A percentile compares a stretch with the other conserved stretches of the same genome.
These are phyloP conservation scores for Collichthys lucidus DNA, from an alignment of 2,113 vertebrate genomes.

Conservation along the genomic window DNA sequence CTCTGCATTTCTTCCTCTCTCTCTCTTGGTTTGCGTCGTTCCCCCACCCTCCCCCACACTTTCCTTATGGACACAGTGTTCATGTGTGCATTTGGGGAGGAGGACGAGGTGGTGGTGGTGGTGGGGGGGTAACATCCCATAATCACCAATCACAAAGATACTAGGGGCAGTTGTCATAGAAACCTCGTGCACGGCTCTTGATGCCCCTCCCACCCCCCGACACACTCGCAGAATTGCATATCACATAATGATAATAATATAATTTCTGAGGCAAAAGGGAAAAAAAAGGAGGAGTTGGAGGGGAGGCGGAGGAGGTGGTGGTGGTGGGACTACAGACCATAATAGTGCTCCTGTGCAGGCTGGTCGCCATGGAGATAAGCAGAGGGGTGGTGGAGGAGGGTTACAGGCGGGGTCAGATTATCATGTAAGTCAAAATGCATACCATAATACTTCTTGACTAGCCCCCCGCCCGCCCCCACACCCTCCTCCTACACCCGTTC, in stretches of 20 bases:
- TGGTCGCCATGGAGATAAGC: constrained; percentile 81
- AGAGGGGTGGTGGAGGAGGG: constrained; percentile 54
- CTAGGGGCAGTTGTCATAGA: constrained; percentile 82
- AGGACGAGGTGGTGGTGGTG: not conserved
- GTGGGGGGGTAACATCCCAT: constrained; percentile 74
- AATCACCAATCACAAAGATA: constrained; percentile 84
- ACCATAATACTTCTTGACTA: constrained; percentile 77
- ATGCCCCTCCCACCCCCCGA: constrained; percentile 70
- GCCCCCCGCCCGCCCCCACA: not conserved
- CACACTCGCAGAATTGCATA: constrained; percentile 70
- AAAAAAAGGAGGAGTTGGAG: constrained; percentile 27
- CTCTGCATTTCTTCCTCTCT: constrained; percentile 22
- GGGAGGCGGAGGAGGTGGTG: not conserved
- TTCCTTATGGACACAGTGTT: constrained; percentile 76
- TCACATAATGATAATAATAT: constrained; percentile 80
- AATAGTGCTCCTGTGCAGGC: constrained; percentile 80
- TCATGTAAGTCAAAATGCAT: constrained; percentile 82
- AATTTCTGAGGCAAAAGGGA: constrained; percentile 78
- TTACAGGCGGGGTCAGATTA: constrained; percentile 82
- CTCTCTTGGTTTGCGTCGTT: constrained; percentile 40
- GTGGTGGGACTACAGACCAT: constrained; percentile 76
- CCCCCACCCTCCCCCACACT: constrained; percentile 62
- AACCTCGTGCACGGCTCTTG: constrained; percentile 71
- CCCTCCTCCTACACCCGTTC: not conserved
- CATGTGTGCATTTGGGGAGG: constrained; percentile 70